Evolutionary conservation across 2,113 vertebrate species (phyloP), one percentile per base, ranked within the genome.

Genomic region (Platysternon megacephalum): DNA sequence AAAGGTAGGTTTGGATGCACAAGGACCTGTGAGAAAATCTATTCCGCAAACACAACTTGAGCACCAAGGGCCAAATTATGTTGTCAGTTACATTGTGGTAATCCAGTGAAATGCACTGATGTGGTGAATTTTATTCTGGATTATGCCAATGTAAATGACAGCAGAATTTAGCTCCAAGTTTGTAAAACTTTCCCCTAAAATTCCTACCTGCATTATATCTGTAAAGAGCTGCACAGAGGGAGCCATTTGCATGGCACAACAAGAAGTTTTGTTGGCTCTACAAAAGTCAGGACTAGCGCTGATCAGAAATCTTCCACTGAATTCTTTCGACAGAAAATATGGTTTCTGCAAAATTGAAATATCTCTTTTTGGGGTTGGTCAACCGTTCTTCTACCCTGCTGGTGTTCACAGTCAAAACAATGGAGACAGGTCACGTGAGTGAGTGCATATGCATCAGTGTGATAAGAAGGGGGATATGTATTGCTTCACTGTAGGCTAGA

Each of bases 391-490:
- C 72, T 42, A 24, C 21, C 21, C 72, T 42, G 21, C 21, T 88
- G 39, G 0, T 16, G 3, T 28, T 16, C 74, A 84, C 49, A 81
- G 58, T 49, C 17, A 82, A 79, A 92, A 89, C 12, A n/a, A 1
- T n/a, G 46, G 4, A 84, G n/a, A 87, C 7, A 74, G 13, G 2
- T 83, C 80, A 39, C n/a, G 17, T 48, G 6, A 32, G 0, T 3
- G 6, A 48, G 26, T 55, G 39, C 26, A 3, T 88, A 44, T 0
- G 2, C 4, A 5, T 56, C 39, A 21, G 9, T 56, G 24, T 16
- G 74, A 52, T 0, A 0, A 72, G 65, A 14, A 90, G 9, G 32
- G 46, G 90, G 11, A 65, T 4, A 1, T 0, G 0, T 1, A 61
- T 16, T 65, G 49, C 35, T 16, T 46, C 35, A 1, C 0, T 52